Base-by-base conservation (phyloP, 1,140 invertebrate species). In the Apis cerana region DNA sequence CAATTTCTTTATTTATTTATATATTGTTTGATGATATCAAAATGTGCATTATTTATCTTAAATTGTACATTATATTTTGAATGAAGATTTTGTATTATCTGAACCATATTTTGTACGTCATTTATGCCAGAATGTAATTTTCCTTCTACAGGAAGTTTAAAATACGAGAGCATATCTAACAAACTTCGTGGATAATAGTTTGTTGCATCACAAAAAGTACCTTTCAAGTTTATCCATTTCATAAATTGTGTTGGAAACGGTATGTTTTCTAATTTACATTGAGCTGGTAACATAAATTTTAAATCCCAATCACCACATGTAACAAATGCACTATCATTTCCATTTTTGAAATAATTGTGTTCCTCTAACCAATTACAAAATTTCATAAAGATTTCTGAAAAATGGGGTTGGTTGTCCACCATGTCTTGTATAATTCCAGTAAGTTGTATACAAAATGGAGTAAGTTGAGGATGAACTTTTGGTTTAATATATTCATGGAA, bases 251-350 rank as follows among this genome's bases (percentile, higher is more conserved):
- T n/a, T 10, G 95, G 94, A n/a, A 95, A 58, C 15, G 83, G 48
- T n/a, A 96, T 83, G 1, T 91, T 85, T 11, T 95, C 94, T 52
- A 94, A 85, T 21, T 89, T 21, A 85, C 95, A 96, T 84, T 96
- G 96, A 0, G 85, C 85, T 17, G 95, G 95, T 21, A 96, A 85
- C 96, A 96, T 96, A 0, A 92, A 92, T 83, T 94, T 94, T 15
- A 96, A 90, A 90, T 96, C 96, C 96, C 96, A 96, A 90, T 96
- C 95, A 21, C 96, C 96, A 89, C 95, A 96, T 0, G 96, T 96
- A 7, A 96, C 93, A 91, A 96, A 96, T 2, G 92, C 90, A 84
- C 91, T 91, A n/a, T 91, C 79, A 11, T 89, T 64, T 21, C 78
- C 75, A 59, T 86, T 69, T n/a, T 87, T 54, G 21, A 92, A 88